A percentile compares a stretch with the other conserved stretches of the same genome.
phyloP scores from a whole-genome alignment of 2,113 vertebrate species.

The Hucho hucho region DNA sequence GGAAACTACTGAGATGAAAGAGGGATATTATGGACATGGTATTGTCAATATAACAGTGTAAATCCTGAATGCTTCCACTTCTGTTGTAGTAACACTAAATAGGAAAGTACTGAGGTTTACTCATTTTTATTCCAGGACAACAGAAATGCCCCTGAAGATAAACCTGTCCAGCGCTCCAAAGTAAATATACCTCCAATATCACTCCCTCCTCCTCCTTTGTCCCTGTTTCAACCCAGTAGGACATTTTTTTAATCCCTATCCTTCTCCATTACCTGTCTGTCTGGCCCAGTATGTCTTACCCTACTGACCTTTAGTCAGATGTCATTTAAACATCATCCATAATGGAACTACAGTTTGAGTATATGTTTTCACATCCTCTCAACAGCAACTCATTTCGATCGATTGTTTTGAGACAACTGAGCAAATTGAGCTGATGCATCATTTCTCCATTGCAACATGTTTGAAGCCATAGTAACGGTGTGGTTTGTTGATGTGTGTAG shows the following conservation, averaged over 20 bases:
- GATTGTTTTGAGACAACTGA: background rate
- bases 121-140: constrained; percentile 63
- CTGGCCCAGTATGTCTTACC: too few relatives aligned
- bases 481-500: constrained; percentile 64
- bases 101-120: background rate
- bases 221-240: background rate
- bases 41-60: too few relatives aligned
- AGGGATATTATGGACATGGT: constrained; percentile 24
- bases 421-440: too few relatives aligned
- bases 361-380: background rate
- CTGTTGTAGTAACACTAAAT: background rate
- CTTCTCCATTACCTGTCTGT: background rate
- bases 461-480: constrained; percentile 62
- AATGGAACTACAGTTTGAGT: too few relatives aligned
- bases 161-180: constrained; percentile 80
- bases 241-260: too few relatives aligned
- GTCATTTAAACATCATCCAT: too few relatives aligned
- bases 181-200: constrained; percentile 39
- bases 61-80: too few relatives aligned
- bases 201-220: background rate
- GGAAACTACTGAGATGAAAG: constrained; percentile 26
- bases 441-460: background rate
- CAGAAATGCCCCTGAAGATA: constrained; percentile 71
- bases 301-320: too few relatives aligned
- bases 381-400: too few relatives aligned